phyloP scores from a whole-genome alignment of 2,797 vertebrate species.

The Podargus strigoides region DNA sequence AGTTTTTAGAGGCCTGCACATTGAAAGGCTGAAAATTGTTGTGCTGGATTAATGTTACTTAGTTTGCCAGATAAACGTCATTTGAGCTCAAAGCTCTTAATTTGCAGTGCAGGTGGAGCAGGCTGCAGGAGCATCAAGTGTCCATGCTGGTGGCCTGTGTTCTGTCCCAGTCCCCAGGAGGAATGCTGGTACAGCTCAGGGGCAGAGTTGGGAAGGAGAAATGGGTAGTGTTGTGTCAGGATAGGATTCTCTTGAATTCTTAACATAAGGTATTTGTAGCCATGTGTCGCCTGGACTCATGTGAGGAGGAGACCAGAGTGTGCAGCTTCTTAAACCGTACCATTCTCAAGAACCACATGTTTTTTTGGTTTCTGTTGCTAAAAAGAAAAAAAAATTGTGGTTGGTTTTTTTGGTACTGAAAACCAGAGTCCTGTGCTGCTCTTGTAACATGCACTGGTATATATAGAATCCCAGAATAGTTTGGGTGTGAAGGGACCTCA shows the following conservation, averaged over 20 bases:
- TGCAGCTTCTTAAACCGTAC: not conserved
- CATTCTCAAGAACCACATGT: rapidly evolving
- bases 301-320: rapidly evolving
- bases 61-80: not conserved
- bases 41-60: not conserved
- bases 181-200: not conserved
- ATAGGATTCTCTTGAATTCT: not conserved
- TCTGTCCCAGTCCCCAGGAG: not conserved
- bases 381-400: not conserved
- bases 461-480: no score
- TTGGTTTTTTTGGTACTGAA: not conserved
- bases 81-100: not conserved
- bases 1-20: not conserved
- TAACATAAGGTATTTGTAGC: not conserved
- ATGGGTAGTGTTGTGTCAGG: not conserved
- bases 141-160: not conserved
- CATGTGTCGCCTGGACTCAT: not conserved
- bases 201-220: not conserved
- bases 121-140: not conserved
- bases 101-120: not conserved
- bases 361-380: not conserved
- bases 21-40: not conserved
- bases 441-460: not conserved
- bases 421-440: not conserved
- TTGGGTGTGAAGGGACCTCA: no score